Conservation (phyloP, 2,113 vertebrate genomes). For the Clarias batrachus region DNA sequence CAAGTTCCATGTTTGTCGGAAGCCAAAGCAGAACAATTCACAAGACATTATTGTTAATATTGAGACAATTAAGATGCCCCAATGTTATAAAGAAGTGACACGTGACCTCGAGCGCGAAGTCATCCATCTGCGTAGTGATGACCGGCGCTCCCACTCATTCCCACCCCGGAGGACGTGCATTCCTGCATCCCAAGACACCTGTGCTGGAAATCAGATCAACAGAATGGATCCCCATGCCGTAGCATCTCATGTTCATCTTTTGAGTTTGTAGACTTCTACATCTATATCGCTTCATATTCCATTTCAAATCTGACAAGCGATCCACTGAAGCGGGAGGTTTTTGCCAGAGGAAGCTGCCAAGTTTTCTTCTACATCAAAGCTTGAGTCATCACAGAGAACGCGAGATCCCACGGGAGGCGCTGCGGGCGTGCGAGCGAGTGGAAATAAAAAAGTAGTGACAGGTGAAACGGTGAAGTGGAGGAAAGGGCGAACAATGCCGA, state of each 20-base stretch:
- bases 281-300: constrained; percentile 20
- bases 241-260: not conserved
- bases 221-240: not conserved
- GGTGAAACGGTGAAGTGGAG: constrained; percentile 44
- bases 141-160: constrained; percentile 11
- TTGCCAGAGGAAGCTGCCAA: constrained; percentile 49
- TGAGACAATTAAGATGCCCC: constrained; percentile 31
- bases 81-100: constrained; percentile 18
- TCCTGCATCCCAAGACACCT: not conserved
- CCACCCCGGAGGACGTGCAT: not conserved
- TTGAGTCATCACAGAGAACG: constrained; percentile 47
- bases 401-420: constrained; percentile 44
- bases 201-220: not conserved
- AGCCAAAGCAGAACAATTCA: constrained; percentile 35
- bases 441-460: constrained; percentile 47
- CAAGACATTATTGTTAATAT: constrained; percentile 15
- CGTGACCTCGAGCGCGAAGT: constrained; percentile 24
- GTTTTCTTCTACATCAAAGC: constrained; percentile 49
- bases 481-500: constrained; percentile 29
- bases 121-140: constrained; percentile 20
- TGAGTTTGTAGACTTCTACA: constrained; percentile 1
- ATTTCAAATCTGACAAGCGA: constrained; percentile 38
- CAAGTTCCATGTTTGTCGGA: constrained; percentile 40
- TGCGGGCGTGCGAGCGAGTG: constrained; percentile 32
- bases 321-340: constrained; percentile 28